Conservation (phyloP, 2,888 invertebrate species). For the Blastobasis adustella region DNA sequence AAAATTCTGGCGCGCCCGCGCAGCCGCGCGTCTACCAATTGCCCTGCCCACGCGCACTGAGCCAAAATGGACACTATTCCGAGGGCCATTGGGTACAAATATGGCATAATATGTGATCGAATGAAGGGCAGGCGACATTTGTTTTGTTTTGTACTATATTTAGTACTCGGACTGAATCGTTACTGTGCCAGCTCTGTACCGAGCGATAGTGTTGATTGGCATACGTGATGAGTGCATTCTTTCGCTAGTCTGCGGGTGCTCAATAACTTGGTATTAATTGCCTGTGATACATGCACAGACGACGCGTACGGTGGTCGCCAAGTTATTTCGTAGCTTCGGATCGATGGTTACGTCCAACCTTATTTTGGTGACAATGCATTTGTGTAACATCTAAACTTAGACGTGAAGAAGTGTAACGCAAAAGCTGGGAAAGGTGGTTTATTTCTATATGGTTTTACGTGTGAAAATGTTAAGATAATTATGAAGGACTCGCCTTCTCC, state of each 20-base stretch:
- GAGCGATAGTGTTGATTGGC: constrained; percentile 51
- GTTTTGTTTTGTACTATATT: constrained; percentile 74
- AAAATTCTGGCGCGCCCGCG: constrained; percentile 71
- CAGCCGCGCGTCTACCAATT: constrained; percentile 44
- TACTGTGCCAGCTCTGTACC: constrained; percentile 63
- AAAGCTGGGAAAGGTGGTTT: too few relatives aligned
- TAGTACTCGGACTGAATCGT: constrained; percentile 69
- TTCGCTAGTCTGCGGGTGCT: not conserved
- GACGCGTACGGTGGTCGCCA: too few relatives aligned
- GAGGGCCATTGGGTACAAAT: constrained; percentile 38
- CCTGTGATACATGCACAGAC: too few relatives aligned
- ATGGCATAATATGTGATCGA: constrained; percentile 38
- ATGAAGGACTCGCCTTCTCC: too few relatives aligned
- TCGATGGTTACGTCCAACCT: too few relatives aligned
- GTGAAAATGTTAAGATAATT: too few relatives aligned
- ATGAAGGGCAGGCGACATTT: constrained; percentile 73
- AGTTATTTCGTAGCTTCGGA: too few relatives aligned
- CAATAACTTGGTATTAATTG: too few relatives aligned
- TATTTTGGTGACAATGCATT: too few relatives aligned
- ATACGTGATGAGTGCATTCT: constrained; percentile 32
- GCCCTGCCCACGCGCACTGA: constrained; percentile 34
- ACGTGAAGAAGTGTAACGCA: too few relatives aligned
- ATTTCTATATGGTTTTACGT: too few relatives aligned
- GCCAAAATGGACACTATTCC: constrained; percentile 47
- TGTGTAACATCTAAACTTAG: too few relatives aligned